A percentile compares a stretch with the other conserved stretches of the same genome.
phyloP scores from a whole-genome alignment of 2,113 vertebrate genomes.

The Apaloderma vittatum region DNA sequence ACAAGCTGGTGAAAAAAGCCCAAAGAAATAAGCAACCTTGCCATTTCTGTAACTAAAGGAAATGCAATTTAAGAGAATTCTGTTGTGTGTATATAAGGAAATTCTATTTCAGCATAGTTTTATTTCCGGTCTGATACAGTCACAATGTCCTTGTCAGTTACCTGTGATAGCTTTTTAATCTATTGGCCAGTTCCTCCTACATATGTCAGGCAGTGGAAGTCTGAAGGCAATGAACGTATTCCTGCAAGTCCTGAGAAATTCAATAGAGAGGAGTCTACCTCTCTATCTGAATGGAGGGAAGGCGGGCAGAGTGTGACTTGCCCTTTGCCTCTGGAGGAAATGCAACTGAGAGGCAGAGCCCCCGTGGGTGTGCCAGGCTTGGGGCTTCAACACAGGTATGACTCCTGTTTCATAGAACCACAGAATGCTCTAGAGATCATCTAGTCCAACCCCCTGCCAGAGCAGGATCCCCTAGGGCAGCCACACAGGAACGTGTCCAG shows the following conservation, averaged over 20 bases:
- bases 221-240: neutral
- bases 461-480: too few relatives aligned
- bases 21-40: neutral
- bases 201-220: neutral
- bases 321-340: neutral
- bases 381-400: accelerated
- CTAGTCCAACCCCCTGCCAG: too few relatives aligned
- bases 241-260: neutral
- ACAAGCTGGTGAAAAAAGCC: neutral
- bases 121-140: neutral
- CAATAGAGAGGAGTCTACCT: too few relatives aligned
- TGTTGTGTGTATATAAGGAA: neutral
- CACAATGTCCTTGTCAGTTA: neutral
- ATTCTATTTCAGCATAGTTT: neutral
- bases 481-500: too few relatives aligned
- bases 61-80: neutral
- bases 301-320: neutral
- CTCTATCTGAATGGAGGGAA: accelerated
- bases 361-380: neutral
- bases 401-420: too few relatives aligned
- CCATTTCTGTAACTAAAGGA: neutral
- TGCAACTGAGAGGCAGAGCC: neutral
- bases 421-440: too few relatives aligned
- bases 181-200: neutral
- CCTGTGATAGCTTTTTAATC: neutral